Percentiles rank a stretch among this genome's conserved stretches.
Conservation (phyloP, 2,113 vertebrate genomes). For the Datnioides undecimradiatus region DNA sequence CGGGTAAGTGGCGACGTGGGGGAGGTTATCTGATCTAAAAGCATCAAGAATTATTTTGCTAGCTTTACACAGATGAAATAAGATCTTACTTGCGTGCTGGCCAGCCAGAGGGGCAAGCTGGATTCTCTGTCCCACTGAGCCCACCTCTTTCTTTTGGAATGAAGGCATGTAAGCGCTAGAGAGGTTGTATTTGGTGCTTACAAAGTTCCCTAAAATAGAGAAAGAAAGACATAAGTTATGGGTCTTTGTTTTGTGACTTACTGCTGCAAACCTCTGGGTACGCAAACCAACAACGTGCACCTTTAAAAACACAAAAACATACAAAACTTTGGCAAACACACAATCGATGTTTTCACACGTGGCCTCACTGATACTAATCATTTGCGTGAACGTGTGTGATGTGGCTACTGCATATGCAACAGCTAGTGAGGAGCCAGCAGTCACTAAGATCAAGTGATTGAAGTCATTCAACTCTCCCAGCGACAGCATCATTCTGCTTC, state of each 20-base stretch:
- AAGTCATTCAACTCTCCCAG: slow-evolving; percentile 46
- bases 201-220: slow-evolving; percentile 86
- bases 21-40: not conserved
- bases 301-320: slow-evolving; percentile 9
- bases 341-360: slow-evolving; percentile 11
- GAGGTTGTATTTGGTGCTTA: slow-evolving; percentile 87
- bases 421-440: slow-evolving; percentile 19
- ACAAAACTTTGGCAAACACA: not conserved
- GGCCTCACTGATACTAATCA: not conserved
- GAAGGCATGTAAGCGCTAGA: slow-evolving; percentile 87
- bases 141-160: slow-evolving; percentile 95
- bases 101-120: slow-evolving; percentile 89
- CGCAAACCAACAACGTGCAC: not conserved
- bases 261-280: not conserved
- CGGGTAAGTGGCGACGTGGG: not conserved
- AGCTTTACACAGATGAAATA: not conserved
- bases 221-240: slow-evolving; percentile 7
- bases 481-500: slow-evolving; percentile 26
- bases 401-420: slow-evolving; percentile 36
- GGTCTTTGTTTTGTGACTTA: not conserved
- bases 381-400: not conserved
- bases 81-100: slow-evolving; percentile 85
- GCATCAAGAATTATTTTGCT: not conserved
- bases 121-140: slow-evolving; percentile 93
- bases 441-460: slow-evolving; percentile 32